Base-by-base conservation (phyloP, 2,113 vertebrate species). In the Atractosteus spatula region DNA sequence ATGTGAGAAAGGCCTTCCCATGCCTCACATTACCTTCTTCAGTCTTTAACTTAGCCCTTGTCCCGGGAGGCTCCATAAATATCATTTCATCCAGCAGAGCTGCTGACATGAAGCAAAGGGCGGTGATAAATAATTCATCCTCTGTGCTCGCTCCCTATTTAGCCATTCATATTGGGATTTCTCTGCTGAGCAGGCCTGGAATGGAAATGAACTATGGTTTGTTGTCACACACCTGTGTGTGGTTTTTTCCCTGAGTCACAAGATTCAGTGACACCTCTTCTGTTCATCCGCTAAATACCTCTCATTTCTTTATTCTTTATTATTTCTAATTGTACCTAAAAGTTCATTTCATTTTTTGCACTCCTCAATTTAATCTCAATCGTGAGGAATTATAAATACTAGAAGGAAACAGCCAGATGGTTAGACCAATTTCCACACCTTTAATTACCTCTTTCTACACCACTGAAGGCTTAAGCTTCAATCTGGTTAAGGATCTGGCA, bases 51-150 rank as follows among this genome's bases (percentile, higher is more conserved):
- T 42, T 17, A 11, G 17, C 42, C 45, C 14, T 14, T 81, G 82
- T 77, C 89, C 90, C 91, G 89, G 74, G 87, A 89, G 89, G 84
- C 89, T 88, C 86, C 89, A 90, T 90, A 91, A 92, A 91, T 91
- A 92, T 90, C 87, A 91, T 90, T 89, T 91, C 88, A 89, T 91
- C 89, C 85, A 55, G 83, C 51, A 72, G 83, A 87, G 89, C 82
- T 65, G 80, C 89, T 91, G 88, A 91, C 89, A 89, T 74, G 73
- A 80, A 86, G 86, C 89, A 86, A 87, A 88, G 85, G 87, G 85
- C 78, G 81, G 69, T 77, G 72, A 91, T 91, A 88, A 92, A 92
- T 92, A 88, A 90, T 92, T 89, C 83, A 92, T 85, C 82, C 81
- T 76, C 80, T 67, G 62, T 59, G 59, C 68, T 12, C 72, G 81